Conservation (phyloP, 2,113 vertebrate genomes). For the Ranitomeya imitator region DNA sequence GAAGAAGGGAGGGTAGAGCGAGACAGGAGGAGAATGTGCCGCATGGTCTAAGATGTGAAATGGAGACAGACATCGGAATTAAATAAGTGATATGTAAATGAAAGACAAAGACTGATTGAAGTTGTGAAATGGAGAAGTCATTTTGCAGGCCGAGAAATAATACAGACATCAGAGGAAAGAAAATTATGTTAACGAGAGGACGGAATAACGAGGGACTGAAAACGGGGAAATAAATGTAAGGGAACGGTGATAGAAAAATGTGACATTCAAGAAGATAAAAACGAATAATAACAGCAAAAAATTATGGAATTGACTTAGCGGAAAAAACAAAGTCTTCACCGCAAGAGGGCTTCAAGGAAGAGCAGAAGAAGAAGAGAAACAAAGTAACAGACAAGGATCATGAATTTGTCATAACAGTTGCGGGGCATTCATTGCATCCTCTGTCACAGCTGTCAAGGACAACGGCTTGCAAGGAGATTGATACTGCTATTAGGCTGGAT, state of each 20-base stretch:
- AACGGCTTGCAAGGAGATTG: background rate
- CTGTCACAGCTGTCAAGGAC: constrained; percentile 32
- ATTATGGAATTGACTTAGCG: background rate
- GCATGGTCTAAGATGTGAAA: background rate
- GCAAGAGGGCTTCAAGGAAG: background rate
- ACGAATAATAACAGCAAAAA: background rate
- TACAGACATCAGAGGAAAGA: constrained; percentile 45
- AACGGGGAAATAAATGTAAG: background rate
- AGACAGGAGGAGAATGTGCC: background rate
- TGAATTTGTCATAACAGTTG: constrained; percentile 29
- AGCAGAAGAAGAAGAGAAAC: background rate
- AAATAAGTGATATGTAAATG: constrained; percentile 43
- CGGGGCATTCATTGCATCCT: background rate
- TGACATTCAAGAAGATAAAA: no score
- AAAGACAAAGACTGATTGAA: constrained; percentile 45
- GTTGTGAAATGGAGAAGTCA: constrained; percentile 32
- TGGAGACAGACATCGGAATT: constrained; percentile 1
- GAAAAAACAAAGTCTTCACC: background rate
- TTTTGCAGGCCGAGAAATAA: constrained; percentile 37
- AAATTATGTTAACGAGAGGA: constrained; percentile 16
- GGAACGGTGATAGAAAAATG: background rate
- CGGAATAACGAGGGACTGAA: background rate
- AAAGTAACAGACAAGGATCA: background rate
- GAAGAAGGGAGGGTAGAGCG: background rate
- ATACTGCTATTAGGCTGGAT: background rate